Evolutionary conservation across 2,113 vertebrate species (phyloP), one percentile per base, ranked within the genome.

Genomic region (Fregata magnificens): DNA sequence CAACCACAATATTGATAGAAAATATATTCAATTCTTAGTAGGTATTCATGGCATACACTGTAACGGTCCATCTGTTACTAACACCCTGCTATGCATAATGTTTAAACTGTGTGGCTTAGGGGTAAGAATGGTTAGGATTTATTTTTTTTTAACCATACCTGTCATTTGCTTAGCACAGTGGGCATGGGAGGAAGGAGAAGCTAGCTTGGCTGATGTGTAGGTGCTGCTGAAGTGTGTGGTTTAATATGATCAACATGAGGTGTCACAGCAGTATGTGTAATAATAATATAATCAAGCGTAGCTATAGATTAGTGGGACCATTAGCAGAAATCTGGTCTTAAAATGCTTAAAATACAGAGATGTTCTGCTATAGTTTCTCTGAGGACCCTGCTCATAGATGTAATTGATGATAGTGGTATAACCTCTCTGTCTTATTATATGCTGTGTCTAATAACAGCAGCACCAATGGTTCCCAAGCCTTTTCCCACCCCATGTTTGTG

Each of bases 1-100:
- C 44, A 74, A 15, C 59, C 59, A 63, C 71, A 92, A 84, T 78
- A 93, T 76, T 96, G 92, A 81, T 67, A 93, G 16, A 88, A 80
- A 81, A 78, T 55, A 52, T 9, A 52, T 71, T 70, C 21, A 67
- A 38, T 91, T 71, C 44, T 72, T 89, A 32, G 34, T 62, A 84
- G 86, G 61, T 82, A 76, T 87, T 86, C 69, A 19, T 9, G 45
- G 56, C 76, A 87, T n/a, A 61, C 6, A 1, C 59, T 50, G 5
- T 63, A 74, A 49, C 4, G 8, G 63, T 78, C 95, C 83, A 79
- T 88, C 86, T 95, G 44, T 95, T 86, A 20, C 67, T 71, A 83
- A 44, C 65, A 90, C 72, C 52, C 72, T 53, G 55, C 77, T 81
- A 47, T 22, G 40, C 52, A 65, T 52, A 55, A 86, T 7, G 20